Conservation (phyloP, 1,140 invertebrate genomes). For the Hormaphis cornu region DNA sequence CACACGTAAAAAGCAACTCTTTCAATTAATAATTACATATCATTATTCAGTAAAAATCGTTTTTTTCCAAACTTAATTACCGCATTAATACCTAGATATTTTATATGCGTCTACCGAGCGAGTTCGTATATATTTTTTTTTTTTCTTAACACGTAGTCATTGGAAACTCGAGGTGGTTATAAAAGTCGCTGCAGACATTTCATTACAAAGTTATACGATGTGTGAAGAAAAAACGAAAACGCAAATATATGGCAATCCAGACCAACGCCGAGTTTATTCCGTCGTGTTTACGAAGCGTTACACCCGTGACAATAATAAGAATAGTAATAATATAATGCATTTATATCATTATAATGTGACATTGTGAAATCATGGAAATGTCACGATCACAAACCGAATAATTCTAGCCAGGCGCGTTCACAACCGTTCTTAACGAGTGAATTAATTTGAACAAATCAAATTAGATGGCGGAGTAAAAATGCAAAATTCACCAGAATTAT, state of each 20-base stretch:
- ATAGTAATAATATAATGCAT: too few species aligned
- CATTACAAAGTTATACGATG: neutral
- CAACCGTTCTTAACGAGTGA: neutral
- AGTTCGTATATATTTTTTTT: too few species aligned
- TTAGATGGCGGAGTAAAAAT: neutral
- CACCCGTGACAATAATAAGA: constrained; percentile 13
- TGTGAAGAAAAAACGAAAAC: neutral
- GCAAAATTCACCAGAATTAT: neutral
- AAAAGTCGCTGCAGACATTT: neutral
- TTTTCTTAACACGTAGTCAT: neutral
- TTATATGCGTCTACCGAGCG: too few species aligned
- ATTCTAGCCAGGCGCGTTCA: neutral
- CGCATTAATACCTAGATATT: too few species aligned
- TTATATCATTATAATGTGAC: too few species aligned
- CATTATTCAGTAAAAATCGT: too few species aligned
- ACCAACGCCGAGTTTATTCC: neutral
- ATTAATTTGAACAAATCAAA: neutral
- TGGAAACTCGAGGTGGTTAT: constrained; percentile 5
- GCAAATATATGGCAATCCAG: constrained; percentile 5
- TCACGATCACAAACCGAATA: constrained; percentile 18
- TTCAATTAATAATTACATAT: too few species aligned
- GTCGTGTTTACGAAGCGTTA: constrained; percentile 18
- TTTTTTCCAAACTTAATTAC: too few species aligned
- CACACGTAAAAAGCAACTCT: too few species aligned
- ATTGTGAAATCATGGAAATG: constrained; percentile 4